phyloP scores from a whole-genome alignment of 2,888 invertebrate species.

The Drosophila merina region DNA sequence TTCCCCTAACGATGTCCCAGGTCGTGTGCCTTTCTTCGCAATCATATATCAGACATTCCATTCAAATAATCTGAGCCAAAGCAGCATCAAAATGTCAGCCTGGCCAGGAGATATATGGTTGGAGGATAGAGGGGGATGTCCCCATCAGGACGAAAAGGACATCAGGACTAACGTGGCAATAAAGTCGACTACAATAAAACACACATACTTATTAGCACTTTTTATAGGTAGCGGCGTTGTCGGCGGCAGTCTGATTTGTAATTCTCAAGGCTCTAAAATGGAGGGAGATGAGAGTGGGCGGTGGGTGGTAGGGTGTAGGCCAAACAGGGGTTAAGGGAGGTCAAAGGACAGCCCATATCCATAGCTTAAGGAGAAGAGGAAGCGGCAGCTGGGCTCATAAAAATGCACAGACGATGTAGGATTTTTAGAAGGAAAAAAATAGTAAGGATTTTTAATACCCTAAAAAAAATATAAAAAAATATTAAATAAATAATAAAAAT shows the following conservation, averaged over 20 bases:
- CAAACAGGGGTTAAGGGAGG: not conserved
- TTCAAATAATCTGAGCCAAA: constrained; percentile 19
- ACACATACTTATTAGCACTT: constrained; percentile 75
- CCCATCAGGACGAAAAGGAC: constrained; percentile 2
- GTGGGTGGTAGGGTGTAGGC: not conserved
- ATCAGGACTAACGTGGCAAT: constrained; percentile 53
- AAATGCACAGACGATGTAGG: constrained; percentile 57
- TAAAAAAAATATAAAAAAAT: not conserved
- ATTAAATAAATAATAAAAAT: not conserved
- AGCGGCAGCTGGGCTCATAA: constrained; percentile 67
- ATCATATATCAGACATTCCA: constrained; percentile 26
- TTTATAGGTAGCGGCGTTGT: constrained; percentile 64
- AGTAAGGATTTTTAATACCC: not conserved
- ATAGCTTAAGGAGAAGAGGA: constrained; percentile 14
- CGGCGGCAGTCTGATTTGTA: constrained; percentile 76
- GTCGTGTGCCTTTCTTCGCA: not conserved
- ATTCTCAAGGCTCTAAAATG: constrained; percentile 74
- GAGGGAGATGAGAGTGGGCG: constrained; percentile 15
- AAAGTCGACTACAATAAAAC: constrained; percentile 75
- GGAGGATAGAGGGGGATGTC: constrained; percentile 14
- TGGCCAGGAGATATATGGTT: constrained; percentile 1
- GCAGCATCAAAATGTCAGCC: constrained; percentile 26
- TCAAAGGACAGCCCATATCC: constrained; percentile 24
- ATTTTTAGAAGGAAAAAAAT: constrained; percentile 67
- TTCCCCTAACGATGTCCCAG: constrained; percentile 1